Evolutionary conservation across 2,113 vertebrate genomes (phyloP), one percentile per base, ranked within the genome.

Genomic region (Hepsetus odoe): DNA sequence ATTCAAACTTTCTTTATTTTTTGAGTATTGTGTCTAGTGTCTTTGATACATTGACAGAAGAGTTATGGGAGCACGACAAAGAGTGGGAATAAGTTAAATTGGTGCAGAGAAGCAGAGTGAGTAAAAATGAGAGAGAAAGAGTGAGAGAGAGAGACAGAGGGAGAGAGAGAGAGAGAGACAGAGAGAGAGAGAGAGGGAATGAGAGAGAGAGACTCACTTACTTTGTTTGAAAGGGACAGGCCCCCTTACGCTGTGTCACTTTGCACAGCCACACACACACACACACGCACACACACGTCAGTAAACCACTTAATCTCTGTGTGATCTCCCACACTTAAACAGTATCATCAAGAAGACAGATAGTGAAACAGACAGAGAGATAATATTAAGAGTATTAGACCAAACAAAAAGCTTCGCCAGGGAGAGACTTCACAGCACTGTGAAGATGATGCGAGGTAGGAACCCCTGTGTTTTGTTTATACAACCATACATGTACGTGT

Each of bases 361-460:
- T 65, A 66, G 76, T 70, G 68, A 69, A 53, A 77, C 18, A 80
- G 26, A 58, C 61, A 72, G 69, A 38, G 44, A 64, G 33, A 10
- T n/a, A 12, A 70, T 70, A 80, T 71, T 84, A 53, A 56, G 35
- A 30, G 49, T 69, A 65, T 55, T 46, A 70, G 70, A 58, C n/a
- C n/a, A n/a, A n/a, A n/a, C n/a, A 72, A 53, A 61, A 58, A 66
- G 20, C 42, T 77, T 66, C 30, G 5, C 56, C 11, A 55, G 62
- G 69, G 56, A 80, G 22, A 73, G 77, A 62, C 77, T 76, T 77
- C 64, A 72, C 35, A 51, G n/a, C 64, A 33, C 79, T 74, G 87
- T 88, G 88, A 91, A 85, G 89, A 93, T 89, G 89, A 91, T 90
- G 90, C 87, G 91, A 93, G 92, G 92, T 93, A 93, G 89, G 92